phyloP scores from a whole-genome alignment of 2,797 vertebrate species.

The Urocyon cinereoargenteus region DNA sequence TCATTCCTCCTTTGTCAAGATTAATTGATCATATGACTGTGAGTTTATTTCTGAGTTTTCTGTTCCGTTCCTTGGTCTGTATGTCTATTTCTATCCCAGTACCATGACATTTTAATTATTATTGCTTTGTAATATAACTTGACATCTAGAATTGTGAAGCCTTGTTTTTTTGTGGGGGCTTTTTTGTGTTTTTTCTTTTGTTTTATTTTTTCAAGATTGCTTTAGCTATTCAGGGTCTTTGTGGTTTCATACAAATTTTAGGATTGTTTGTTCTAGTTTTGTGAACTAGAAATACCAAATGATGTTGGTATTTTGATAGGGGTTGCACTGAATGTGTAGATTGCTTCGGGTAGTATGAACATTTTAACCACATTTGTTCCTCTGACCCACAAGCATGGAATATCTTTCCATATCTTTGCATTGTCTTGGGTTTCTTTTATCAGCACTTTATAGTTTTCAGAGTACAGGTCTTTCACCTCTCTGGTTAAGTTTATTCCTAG shows the following conservation, averaged over 20 bases:
- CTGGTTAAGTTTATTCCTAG: not conserved
- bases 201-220: not conserved
- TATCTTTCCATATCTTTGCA: not conserved
- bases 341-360: not conserved
- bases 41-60: not conserved
- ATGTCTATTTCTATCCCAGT: not conserved
- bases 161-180: not conserved
- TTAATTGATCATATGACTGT: not conserved
- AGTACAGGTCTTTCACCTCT: not conserved
- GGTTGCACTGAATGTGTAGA: not conserved
- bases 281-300: not conserved
- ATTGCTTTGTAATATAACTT: not conserved
- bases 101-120: not conserved
- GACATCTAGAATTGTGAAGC: not conserved
- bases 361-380: not conserved
- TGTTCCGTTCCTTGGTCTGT: not conserved
- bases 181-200: too few relatives aligned
- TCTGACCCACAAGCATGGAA: not conserved
- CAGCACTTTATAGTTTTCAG: not conserved
- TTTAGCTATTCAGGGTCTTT: not conserved
- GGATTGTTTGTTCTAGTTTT: not conserved
- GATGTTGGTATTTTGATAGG: not conserved
- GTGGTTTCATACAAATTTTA: not conserved
- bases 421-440: not conserved
- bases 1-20: not conserved